These are phyloP conservation scores for Pristionchus pacificus DNA, from an alignment of 1,140 invertebrate species.

Conservation along the genomic window DNA sequence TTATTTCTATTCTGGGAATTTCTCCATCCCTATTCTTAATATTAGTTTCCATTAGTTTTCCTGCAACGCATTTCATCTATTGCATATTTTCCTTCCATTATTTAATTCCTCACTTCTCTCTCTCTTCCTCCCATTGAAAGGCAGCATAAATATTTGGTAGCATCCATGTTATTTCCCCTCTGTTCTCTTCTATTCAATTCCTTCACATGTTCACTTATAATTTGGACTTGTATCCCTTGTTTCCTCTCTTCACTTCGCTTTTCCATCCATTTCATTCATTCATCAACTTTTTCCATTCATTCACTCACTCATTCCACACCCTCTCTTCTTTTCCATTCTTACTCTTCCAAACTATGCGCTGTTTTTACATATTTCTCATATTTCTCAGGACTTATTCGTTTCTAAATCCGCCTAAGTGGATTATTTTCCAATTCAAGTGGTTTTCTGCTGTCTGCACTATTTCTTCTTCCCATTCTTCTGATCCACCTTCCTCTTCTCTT, in stretches of 20 bases:
- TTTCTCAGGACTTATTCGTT: no score
- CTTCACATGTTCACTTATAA: no score
- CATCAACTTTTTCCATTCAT: neutral
- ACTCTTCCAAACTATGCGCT: neutral
- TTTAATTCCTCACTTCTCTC: neutral
- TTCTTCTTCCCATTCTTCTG: neutral
- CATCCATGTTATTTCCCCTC: no score
- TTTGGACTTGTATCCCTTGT: no score
- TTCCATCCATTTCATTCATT: neutral
- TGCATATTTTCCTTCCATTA: neutral
- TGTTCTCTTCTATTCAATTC: no score
- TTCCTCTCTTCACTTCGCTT: no score
- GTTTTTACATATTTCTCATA: neutral
- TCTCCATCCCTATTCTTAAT: no score
- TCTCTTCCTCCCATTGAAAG: neutral
- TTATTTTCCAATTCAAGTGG: neutral
- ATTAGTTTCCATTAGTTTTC: neutral
- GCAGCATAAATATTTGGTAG: no score
- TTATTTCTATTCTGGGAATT: no score
- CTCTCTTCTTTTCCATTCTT: neutral
- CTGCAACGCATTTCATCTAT: neutral
- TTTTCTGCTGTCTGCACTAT: neutral
- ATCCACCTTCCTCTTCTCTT: neutral
- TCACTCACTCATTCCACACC: neutral
- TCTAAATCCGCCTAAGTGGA: neutral